Base-by-base conservation (phyloP, 2,888 invertebrate species). In the Amphimallon solstitiale region DNA sequence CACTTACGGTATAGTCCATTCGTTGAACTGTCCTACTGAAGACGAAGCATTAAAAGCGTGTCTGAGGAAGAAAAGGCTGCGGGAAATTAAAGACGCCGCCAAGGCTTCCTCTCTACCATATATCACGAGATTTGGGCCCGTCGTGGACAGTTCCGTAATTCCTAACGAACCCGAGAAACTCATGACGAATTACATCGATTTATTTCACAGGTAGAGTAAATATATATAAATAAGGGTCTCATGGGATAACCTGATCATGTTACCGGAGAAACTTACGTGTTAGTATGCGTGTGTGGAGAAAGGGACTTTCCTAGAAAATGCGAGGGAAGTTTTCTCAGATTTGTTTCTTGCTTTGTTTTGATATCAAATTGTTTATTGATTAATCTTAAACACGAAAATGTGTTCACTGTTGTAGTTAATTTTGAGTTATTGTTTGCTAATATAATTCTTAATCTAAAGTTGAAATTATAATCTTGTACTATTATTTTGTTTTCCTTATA, bases 41-140 rank as follows among this genome's bases (percentile, higher is more conserved):
- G 75, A 78, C 38, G 79, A 81, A 65, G 77, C 79, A 67, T 77
- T 82, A 67, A 80, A 79, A 2, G 76, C 74, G 29, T 83, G 83
- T 69, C 73, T 83, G 46, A 73, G 86, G 29, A 79, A 79, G 59
- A 85, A 85, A 77, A 80, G 85, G 29, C 77, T 90, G 75, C 86
- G 88, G 67, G 92, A 93, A 75, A 87, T 93, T 74, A 87, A 91
- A 80, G 87, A 86, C 71, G 88, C 87, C 72, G 86, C 88, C 49
- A 87, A 87, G 70, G 87, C 88, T 63, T 78, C 86, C 48, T 86
- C 89, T 2, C 88, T 91, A 15, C 88, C 91, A 15, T 95, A 93
- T 82, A 89, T 92, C 75, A 93, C 94, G n/a, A 90, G 92, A 5
- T 90, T 94, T 75, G 96, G 95, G 0, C 97, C 97, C 2, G 89